Conservation (phyloP, 2,797 vertebrate genomes). For the Hirundo rustica region DNA sequence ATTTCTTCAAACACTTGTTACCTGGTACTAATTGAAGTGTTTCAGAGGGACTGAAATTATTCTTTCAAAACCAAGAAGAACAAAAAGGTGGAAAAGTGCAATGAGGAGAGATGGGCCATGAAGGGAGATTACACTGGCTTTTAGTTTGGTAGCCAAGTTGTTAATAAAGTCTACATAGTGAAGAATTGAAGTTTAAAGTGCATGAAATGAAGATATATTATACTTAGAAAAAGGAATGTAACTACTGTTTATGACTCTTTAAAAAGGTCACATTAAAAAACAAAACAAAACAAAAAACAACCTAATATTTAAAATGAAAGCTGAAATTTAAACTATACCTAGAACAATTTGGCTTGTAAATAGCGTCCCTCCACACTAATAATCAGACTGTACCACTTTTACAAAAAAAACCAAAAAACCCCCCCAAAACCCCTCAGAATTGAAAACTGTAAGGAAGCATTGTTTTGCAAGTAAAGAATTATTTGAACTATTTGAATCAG, state of each 20-base stretch:
- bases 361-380: neutral
- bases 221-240: neutral
- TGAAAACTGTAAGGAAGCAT: neutral
- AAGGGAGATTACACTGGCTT: neutral
- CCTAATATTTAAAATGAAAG: neutral
- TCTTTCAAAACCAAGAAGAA: neutral
- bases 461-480: neutral
- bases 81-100: neutral
- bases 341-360: neutral
- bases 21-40: neutral
- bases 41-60: neutral
- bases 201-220: neutral
- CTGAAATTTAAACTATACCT: neutral
- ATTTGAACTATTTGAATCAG: neutral
- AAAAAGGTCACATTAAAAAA: neutral
- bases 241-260: neutral
- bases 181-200: neutral
- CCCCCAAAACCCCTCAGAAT: neutral
- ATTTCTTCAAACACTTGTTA: neutral
- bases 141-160: neutral
- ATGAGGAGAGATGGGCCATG: neutral
- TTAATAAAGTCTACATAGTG: neutral
- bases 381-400: neutral
- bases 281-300: rapidly evolving
- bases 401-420: neutral